phyloP scores from a whole-genome alignment of 2,888 invertebrate genomes.

The Diaprepes abbreviatus region DNA sequence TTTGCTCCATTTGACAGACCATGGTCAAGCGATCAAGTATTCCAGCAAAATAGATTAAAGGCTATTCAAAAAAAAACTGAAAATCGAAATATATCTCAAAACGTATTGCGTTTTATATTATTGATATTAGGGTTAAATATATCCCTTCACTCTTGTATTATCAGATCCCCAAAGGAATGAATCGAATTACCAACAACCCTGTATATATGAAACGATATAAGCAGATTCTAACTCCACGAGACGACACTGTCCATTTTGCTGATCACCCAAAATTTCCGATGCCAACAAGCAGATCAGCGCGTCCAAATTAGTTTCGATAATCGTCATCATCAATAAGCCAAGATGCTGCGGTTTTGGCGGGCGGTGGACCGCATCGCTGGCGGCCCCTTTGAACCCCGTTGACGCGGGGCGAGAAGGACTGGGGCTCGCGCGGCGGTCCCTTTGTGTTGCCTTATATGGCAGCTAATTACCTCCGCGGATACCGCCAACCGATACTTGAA shows the following conservation, averaged over 20 bases:
- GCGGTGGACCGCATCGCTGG: slow-evolving; percentile 54
- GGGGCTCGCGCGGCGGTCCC: slow-evolving; percentile 65
- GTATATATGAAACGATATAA: too few relatives aligned
- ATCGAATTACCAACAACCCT: too few relatives aligned
- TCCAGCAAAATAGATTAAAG: too few relatives aligned
- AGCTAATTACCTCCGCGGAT: slow-evolving; percentile 65
- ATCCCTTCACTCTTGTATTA: too few relatives aligned
- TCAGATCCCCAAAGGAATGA: too few relatives aligned
- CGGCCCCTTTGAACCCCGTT: slow-evolving; percentile 61
- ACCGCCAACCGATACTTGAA: slow-evolving; percentile 61
- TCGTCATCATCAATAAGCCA: slow-evolving; percentile 62
- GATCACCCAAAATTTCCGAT: slow-evolving; percentile 30
- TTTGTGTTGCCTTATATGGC: slow-evolving; percentile 67
- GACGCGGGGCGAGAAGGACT: slow-evolving; percentile 55
- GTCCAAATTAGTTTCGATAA: slow-evolving; percentile 62
- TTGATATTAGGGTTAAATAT: too few relatives aligned
- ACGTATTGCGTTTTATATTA: too few relatives aligned
- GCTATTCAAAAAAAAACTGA: too few relatives aligned
- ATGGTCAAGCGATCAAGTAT: too few relatives aligned
- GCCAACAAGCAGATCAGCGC: slow-evolving; percentile 49
- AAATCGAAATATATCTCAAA: too few relatives aligned
- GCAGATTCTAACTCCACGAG: too few relatives aligned
- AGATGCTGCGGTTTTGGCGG: slow-evolving; percentile 45
- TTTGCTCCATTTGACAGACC: too few relatives aligned
- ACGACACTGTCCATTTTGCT: slow-evolving; percentile 29